phyloP scores from a whole-genome alignment of 2,797 vertebrate genomes.

The Rhinatrema bivittatum region DNA sequence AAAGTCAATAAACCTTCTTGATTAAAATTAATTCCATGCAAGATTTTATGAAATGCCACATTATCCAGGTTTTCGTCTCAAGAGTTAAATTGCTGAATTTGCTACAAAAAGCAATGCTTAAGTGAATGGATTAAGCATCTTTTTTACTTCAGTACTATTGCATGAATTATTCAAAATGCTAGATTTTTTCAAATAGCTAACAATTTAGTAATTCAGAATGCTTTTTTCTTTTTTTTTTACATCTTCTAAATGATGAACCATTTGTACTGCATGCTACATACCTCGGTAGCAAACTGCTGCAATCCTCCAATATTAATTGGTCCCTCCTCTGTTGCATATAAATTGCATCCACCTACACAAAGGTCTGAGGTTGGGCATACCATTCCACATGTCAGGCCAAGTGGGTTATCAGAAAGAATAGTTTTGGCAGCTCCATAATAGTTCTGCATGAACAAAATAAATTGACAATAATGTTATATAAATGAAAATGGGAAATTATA shows the following conservation, averaged over 20 bases:
- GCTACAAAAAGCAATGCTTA: conserved; percentile 6
- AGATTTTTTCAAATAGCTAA: not conserved
- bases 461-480: not conserved
- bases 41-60: conserved; percentile 10
- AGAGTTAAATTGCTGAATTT: conserved; percentile 5
- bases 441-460: conserved; percentile 43
- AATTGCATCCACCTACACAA: conserved; percentile 90
- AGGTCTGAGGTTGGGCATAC: conserved; percentile 92
- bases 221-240: not conserved
- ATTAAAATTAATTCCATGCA: conserved; percentile 19
- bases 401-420: conserved; percentile 92
- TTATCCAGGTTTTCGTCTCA: conserved; percentile 3
- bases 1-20: conserved; percentile 6
- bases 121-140: not conserved
- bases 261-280: conserved; percentile 35
- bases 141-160: not conserved
- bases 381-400: conserved; percentile 91
- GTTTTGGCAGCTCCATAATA: conserved; percentile 79
- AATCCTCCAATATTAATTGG: conserved; percentile 92
- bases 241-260: not conserved
- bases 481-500: not conserved
- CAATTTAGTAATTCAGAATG: conserved; percentile 4
- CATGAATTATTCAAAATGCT: not conserved
- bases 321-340: conserved; percentile 85
- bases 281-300: conserved; percentile 92